Evolutionary conservation across 2,888 invertebrate genomes (phyloP).

Genomic region (Harmothoe impar): DNA sequence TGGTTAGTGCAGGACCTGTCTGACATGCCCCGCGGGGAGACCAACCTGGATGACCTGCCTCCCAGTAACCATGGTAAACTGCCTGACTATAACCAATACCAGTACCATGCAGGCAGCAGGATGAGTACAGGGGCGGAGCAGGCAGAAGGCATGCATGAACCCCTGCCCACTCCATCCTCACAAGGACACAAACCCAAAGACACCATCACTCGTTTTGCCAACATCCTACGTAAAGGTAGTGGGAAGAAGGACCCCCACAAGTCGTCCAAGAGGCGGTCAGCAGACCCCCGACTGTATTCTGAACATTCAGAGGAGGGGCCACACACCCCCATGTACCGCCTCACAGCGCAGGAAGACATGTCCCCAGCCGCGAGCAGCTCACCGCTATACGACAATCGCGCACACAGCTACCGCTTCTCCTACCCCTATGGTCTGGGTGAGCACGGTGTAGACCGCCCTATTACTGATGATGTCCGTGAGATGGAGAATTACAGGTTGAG

Average conservation of each 20-base stretch:
- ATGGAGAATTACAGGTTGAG: conserved; percentile 12
- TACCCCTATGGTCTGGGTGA: conserved; percentile 50
- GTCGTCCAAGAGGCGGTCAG: conserved; percentile 35
- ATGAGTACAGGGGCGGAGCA: not conserved
- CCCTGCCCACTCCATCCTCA: not conserved
- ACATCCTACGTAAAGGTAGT: conserved; percentile 33
- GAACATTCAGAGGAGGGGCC: not conserved
- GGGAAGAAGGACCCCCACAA: not conserved
- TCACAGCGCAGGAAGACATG: not conserved
- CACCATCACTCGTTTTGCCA: not conserved
- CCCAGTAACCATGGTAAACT: too few relatives aligned
- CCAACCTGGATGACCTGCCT: not conserved
- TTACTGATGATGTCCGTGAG: conserved; percentile 13
- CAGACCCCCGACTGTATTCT: conserved; percentile 14
- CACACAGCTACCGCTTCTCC: conserved; percentile 46
- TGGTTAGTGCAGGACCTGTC: conserved; percentile 12
- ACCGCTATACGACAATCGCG: not conserved
- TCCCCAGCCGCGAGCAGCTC: too few relatives aligned
- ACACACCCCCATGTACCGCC: not conserved
- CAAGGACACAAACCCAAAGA: not conserved
- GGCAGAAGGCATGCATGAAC: not conserved
- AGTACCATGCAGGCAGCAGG: not conserved
- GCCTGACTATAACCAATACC: not conserved
- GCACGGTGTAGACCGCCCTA: not conserved
- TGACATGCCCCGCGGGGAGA: not conserved